Evolutionary conservation across 2,113 vertebrate species (phyloP).

Genomic region (Malurus alboscapulatus): DNA sequence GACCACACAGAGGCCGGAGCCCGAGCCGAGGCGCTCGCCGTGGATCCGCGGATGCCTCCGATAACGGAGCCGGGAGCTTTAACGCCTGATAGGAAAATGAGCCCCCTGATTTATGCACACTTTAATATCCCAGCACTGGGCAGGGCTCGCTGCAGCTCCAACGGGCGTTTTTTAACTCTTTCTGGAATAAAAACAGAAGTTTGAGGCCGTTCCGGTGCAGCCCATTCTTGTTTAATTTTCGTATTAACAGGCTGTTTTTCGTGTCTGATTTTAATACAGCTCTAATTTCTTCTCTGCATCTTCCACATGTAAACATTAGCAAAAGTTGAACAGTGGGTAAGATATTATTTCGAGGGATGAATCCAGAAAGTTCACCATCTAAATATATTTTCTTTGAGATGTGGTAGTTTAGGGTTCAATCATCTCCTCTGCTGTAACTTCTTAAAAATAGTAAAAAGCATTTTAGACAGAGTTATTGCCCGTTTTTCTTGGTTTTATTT

Average conservation of each 20-base stretch:
- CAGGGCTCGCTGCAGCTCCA: not conserved
- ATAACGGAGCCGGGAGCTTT: slow-evolving; percentile 22
- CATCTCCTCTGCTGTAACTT: not conserved
- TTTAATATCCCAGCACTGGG: not conserved
- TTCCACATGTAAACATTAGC: not conserved
- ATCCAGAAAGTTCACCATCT: not conserved
- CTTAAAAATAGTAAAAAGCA: not conserved
- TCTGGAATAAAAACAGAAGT: not conserved
- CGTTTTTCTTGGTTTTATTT: not conserved
- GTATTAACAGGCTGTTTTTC: fast-evolving
- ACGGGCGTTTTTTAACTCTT: not conserved
- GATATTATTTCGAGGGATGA: not conserved
- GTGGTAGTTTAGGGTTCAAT: not conserved
- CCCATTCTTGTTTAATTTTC: not conserved
- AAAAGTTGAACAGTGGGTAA: not conserved
- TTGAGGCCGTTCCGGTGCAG: fast-evolving
- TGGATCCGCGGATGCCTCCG: not conserved
- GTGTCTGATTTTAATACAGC: not conserved
- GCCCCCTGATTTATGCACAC: not conserved
- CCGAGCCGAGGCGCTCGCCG: not conserved
- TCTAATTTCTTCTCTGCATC: not conserved
- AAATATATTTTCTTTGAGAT: not conserved
- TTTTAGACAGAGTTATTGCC: not conserved
- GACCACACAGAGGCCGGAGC: slow-evolving; percentile 67
- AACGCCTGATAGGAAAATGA: not conserved